These are phyloP conservation scores for Steinernema hermaphroditum DNA, from an alignment of 2,888 invertebrate species.

Conservation along the genomic window DNA sequence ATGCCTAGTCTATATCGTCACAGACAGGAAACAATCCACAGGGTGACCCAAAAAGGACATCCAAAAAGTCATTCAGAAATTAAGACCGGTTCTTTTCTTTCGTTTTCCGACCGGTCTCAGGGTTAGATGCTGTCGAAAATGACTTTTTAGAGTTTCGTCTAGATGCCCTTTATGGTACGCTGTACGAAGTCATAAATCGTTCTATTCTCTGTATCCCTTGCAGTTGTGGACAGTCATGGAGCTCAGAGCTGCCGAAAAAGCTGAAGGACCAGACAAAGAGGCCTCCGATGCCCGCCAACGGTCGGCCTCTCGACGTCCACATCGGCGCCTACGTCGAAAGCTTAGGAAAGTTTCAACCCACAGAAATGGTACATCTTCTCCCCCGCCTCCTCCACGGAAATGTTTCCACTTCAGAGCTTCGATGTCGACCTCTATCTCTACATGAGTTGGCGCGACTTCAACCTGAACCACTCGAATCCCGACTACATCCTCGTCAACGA, in stretches of 20 bases:
- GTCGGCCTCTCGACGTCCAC: conserved; percentile 40
- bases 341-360: conserved; percentile 36
- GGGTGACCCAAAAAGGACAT: too few species aligned
- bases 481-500: conserved; percentile 60
- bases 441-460: conserved; percentile 40
- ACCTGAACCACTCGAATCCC: conserved; percentile 50
- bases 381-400: too few species aligned
- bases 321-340: conserved; percentile 50
- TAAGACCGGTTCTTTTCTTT: too few species aligned
- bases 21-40: too few species aligned
- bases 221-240: background rate
- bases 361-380: conserved; percentile 48
- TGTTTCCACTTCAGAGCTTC: conserved; percentile 61
- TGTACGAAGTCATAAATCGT: too few species aligned
- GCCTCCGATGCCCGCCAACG: conserved; percentile 35
- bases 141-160: too few species aligned
- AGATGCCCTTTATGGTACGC: too few species aligned
- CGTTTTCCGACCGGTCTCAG: too few species aligned
- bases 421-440: conserved; percentile 60
- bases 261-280: conserved; percentile 37
- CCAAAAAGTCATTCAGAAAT: too few species aligned
- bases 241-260: conserved; percentile 17
- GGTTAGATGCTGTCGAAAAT: too few species aligned
- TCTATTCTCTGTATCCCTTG: too few species aligned
- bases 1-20: too few species aligned